Conservation (phyloP, 2,113 vertebrate species). For the Pomatostomus ruficeps region DNA sequence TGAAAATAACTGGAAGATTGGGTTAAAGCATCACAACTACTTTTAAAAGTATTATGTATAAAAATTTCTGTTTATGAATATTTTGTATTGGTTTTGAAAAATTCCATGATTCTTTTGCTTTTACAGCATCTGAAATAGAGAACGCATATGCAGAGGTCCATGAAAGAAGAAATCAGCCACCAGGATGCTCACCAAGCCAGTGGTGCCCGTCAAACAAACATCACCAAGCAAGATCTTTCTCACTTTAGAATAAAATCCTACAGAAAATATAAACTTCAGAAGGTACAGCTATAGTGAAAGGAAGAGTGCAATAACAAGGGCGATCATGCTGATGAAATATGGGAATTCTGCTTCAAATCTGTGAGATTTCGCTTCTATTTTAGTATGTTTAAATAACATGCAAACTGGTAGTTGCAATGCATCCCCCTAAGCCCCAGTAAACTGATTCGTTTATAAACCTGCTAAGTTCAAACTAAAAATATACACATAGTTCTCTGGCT, state of each 20-base stretch:
- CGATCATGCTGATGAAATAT: background rate
- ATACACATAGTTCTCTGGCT: background rate
- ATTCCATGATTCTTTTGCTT: background rate
- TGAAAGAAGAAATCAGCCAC: background rate
- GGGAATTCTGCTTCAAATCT: background rate
- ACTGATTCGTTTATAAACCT: background rate
- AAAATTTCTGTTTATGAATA: background rate
- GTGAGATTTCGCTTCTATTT: background rate
- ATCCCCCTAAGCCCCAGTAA: background rate
- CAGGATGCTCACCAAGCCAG: background rate
- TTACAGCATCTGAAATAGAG: background rate
- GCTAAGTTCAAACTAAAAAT: background rate
- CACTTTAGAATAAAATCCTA: background rate
- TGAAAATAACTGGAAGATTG: background rate
- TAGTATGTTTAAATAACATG: background rate
- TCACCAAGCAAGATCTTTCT: background rate
- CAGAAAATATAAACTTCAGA: background rate
- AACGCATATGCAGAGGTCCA: fast-evolving
- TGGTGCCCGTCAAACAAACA: fast-evolving
- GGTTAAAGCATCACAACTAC: background rate
- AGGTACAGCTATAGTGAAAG: background rate
- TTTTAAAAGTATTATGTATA: background rate
- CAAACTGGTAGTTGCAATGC: background rate
- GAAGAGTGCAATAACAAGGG: background rate
- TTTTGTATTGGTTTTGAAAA: background rate